Percentiles rank a stretch among this genome's conserved stretches.
These are phyloP conservation scores for Solea senegalensis DNA, from an alignment of 2,113 vertebrate genomes.

Conservation along the genomic window DNA sequence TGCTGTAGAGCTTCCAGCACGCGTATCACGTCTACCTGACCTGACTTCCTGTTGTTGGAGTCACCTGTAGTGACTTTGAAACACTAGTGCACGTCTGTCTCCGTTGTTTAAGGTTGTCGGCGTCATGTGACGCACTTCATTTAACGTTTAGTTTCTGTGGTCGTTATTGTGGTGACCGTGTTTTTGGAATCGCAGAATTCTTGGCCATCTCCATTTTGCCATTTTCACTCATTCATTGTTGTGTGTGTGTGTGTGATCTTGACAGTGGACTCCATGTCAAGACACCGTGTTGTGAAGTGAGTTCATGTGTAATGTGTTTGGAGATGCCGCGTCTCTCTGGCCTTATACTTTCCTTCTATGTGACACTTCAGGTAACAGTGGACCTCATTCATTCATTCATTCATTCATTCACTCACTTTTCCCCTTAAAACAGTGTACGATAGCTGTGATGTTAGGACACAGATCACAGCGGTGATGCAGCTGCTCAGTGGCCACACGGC, in stretches of 20 bases:
- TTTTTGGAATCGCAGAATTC: conserved; percentile 75
- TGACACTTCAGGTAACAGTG: conserved; percentile 11
- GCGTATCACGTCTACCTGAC: not conserved
- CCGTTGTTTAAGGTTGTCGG: not conserved
- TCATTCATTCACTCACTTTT: too few relatives aligned
- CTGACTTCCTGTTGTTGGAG: not conserved
- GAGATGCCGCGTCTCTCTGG: conserved; percentile 3
- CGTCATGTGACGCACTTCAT: conserved; percentile 10
- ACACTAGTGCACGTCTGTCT: conserved; percentile 18
- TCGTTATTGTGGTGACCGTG: not conserved
- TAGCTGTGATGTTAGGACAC: too few relatives aligned
- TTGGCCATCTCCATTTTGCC: conserved; percentile 32
- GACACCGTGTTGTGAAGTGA: conserved; percentile 17
- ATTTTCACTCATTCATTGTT: conserved; percentile 3
- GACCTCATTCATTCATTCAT: too few relatives aligned
- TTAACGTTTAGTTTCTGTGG: not conserved
- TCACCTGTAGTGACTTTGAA: conserved; percentile 1
- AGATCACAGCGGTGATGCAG: too few relatives aligned
- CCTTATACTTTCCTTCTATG: conserved; percentile 7
- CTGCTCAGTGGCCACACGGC: too few relatives aligned
- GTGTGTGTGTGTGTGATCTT: conserved; percentile 8
- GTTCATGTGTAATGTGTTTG: conserved; percentile 1
- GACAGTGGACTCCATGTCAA: conserved; percentile 11
- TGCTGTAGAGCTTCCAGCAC: too few relatives aligned
- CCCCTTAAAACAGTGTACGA: too few relatives aligned